Base-by-base conservation (phyloP, 2,113 vertebrate genomes). In the Gambusia affinis region DNA sequence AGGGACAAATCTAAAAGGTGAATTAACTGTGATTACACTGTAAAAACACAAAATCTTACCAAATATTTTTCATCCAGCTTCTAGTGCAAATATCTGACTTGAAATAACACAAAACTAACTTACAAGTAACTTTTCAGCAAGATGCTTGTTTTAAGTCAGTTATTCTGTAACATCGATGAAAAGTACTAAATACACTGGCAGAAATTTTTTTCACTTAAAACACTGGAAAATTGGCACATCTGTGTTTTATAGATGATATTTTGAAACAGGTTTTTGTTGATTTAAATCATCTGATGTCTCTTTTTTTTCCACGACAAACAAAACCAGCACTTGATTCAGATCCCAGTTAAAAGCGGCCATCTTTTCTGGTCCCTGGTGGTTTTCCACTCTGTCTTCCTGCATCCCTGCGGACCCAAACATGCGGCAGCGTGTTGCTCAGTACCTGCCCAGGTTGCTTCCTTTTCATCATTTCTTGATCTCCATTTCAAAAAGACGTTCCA, bases 401-500 rank as follows among this genome's bases (percentile, higher is more conserved):
- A 30, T 88, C 92, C 83, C 89, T 1, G 64, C n/a, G 80, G 86
- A 87, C 28, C 47, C 29, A 39, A 57, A 62, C 14, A 37, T 88
- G 88, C 86, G 88, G 88, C 92, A 91, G 80, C 73, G 22, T 83
- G 89, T 86, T 88, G 90, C 88, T 68, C 65, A 30, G 88, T 2
- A 67, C 63, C 73, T 62, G 67, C 51, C 28, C 1, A 19, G 70
- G 72, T 44, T 69, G 75, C 35, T 61, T 47, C 67, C 76, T 76
- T 70, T 77, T 70, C 11, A 72, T 78, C 67, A 5, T 35, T 51
- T 84, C 28, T 69, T 67, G 31, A 31, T 17, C n/a, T 42, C 29
- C 64, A 7, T 57, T n/a, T 57, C 5, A 24, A 57, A 57, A n/a
- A 57, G 22, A 57, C 1, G 11, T 51, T 12, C 39, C 28, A 73